Base-by-base conservation (phyloP, 1,140 invertebrate species). In the Papilio machaon region DNA sequence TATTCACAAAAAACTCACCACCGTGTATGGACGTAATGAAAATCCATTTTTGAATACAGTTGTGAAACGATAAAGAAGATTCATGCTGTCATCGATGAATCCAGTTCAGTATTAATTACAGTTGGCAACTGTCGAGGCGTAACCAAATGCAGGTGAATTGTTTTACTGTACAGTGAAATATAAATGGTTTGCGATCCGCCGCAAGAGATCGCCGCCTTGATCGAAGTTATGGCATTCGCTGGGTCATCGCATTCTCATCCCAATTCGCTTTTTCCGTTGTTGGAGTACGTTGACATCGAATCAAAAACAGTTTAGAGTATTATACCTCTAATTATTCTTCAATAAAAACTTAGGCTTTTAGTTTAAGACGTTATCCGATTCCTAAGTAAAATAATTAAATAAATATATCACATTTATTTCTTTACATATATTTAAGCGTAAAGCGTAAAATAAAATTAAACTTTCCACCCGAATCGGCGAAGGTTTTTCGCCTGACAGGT, bases 401-500 rank as follows among this genome's bases (percentile, higher is more conserved):
- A 30, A 30, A 30, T 30, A 2, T 30, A 30, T 30, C 23, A 30
- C 23, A 30, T 30, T 30, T 30, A 30, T 30, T 30, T 30, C 23
- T 47, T 10, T 47, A 8, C 46, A 47, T 47, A 58, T n/a, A 58
- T 17, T n/a, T 64, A 19, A 8, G 11, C 4, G 35, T 67, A 35
- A 15, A 70, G 64, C 30, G 64, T 70, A 70, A 70, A 67, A 30
- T 30, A 30, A 64, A 64, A 23, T 35, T 70, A 38, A 70, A 38
- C 30, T 70, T 70, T 70, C 58, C 64, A 70, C 30, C 30, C 9
- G 13, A 80, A 82, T 81, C 82, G 84, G 81, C 70, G 73, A 85
- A 81, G 82, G 67, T 83, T 87, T 83, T 74, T 82, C 81, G 75
- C 81, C 54, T 81, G 82, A 83, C 82, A 86, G 84, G 86, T 83